phyloP scores from a whole-genome alignment of 2,113 vertebrate species.

The Corapipo altera region DNA sequence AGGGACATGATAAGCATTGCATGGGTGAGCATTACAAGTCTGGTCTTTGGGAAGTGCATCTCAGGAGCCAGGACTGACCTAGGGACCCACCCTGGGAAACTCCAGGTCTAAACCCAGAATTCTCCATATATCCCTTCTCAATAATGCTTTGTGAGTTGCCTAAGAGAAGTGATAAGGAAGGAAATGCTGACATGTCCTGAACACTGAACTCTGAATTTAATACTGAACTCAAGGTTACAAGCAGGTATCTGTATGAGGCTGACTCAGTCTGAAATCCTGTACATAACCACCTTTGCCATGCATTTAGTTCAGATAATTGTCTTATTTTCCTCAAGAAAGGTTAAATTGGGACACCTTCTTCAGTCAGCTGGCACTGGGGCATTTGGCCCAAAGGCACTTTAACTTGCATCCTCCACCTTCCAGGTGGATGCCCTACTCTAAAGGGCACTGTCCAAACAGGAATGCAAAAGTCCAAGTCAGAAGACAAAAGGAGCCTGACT shows the following conservation, averaged over 20 bases:
- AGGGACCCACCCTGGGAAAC: not conserved
- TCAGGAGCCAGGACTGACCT: not conserved
- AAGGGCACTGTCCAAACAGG: not conserved
- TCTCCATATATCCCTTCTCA: not conserved
- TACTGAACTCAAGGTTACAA: not conserved
- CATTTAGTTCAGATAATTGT: not conserved
- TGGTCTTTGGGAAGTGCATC: not conserved
- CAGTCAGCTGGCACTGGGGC: not conserved
- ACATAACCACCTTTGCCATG: not conserved
- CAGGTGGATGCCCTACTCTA: not conserved
- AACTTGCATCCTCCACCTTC: not conserved
- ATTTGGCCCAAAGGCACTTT: not conserved
- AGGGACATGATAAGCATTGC: not conserved
- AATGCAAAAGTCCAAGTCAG: not conserved
- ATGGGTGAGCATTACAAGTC: not conserved
- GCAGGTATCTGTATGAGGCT: not conserved
- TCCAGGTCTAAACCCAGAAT: not conserved
- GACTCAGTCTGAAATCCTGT: not conserved
- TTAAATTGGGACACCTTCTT: not conserved
- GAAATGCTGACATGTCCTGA: not conserved
- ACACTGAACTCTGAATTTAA: not conserved
- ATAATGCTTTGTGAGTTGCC: not conserved
- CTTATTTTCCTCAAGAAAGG: not conserved
- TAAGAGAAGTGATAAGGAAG: not conserved
- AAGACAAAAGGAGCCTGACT: not conserved